Evolutionary conservation across 2,797 vertebrate species (phyloP).

Genomic region (Smutsia gigantea): DNA sequence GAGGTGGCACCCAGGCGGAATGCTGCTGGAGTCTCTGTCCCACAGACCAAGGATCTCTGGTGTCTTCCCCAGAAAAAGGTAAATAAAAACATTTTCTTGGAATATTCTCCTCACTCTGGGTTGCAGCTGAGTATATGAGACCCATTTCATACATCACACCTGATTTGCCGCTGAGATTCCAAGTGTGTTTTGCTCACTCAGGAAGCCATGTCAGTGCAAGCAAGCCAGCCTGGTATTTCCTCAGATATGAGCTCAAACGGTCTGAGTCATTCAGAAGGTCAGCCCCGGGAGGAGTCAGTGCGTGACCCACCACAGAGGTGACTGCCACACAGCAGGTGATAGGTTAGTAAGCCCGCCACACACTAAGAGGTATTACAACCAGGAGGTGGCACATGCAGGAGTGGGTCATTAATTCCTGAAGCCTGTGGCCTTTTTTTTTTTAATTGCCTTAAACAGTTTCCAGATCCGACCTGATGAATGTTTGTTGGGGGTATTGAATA

Average conservation of each 20-base stretch:
- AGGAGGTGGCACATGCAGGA: neutral
- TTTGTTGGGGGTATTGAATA: neutral
- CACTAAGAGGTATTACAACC: neutral
- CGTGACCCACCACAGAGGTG: neutral
- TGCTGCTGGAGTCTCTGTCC: neutral
- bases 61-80: neutral
- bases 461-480: neutral
- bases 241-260: too few relatives aligned
- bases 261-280: too few relatives aligned
- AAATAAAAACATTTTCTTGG: neutral
- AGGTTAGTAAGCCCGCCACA: too few relatives aligned
- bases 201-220: neutral
- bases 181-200: neutral
- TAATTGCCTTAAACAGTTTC: neutral
- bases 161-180: neutral
- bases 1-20: neutral
- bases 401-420: neutral
- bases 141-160: neutral
- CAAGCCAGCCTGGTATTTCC: neutral
- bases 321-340: neutral
- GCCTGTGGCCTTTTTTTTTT: too few relatives aligned
- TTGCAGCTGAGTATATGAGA: neutral
- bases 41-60: neutral
- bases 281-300: neutral
- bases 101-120: neutral